Evolutionary conservation across 1,140 invertebrate species (phyloP).

Genomic region (Stegodyphus dumicola): DNA sequence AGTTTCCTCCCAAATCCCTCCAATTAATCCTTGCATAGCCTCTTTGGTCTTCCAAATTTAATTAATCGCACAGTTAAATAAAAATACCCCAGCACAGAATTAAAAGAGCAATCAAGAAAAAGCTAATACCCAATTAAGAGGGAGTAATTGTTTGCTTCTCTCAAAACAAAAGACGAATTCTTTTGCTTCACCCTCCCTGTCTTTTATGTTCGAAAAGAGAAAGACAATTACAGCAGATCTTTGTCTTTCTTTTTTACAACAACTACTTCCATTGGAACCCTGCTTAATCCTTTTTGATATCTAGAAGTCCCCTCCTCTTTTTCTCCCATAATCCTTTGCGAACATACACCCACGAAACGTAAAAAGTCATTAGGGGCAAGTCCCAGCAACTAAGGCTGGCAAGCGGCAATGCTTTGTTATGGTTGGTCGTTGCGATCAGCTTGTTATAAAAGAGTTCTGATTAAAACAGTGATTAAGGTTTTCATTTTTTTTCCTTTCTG

Average conservation of each 20-base stretch:
- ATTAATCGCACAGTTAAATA: conserved; percentile 55
- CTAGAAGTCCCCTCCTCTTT: conserved; percentile 3
- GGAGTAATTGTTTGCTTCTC: conserved; percentile 46
- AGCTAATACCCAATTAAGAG: conserved; percentile 28
- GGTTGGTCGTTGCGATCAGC: background rate
- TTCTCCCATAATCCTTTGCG: too few species aligned
- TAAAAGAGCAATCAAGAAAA: conserved; percentile 50
- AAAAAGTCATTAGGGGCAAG: conserved; percentile 41
- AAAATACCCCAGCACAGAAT: conserved; percentile 41
- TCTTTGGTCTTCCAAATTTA: conserved; percentile 41
- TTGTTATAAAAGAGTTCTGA: conserved; percentile 34
- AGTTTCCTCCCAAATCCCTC: background rate
- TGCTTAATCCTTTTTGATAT: conserved; percentile 38
- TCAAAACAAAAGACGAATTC: conserved; percentile 26
- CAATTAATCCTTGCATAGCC: conserved; percentile 41
- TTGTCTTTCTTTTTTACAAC: background rate
- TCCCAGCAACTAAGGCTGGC: background rate
- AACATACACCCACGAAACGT: background rate
- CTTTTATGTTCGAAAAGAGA: conserved; percentile 18
- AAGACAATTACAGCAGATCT: conserved; percentile 22
- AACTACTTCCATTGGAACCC: background rate
- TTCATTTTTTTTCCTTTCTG: background rate
- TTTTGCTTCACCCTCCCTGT: conserved; percentile 15
- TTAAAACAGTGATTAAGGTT: conserved; percentile 45
- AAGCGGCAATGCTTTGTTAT: conserved; percentile 1